Base-by-base conservation (phyloP, 1,140 invertebrate genomes). In the Pomacea maculata region DNA sequence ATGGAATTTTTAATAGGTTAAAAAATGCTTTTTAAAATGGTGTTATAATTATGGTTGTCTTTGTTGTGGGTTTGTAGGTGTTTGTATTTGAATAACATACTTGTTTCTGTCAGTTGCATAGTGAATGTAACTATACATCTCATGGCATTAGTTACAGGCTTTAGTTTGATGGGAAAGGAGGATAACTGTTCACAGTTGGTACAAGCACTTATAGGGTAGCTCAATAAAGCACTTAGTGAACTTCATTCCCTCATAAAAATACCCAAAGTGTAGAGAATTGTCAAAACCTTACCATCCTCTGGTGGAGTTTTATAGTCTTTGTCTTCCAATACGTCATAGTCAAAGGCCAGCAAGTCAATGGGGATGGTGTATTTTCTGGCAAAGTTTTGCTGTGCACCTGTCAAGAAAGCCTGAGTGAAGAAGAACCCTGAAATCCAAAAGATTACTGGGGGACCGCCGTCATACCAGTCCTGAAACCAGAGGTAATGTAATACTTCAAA, bases 311-410 rank as follows among this genome's bases (percentile, higher is more conserved):
- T 85, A 79, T 90, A 90, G 4, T 91, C 89, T 80, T 90, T 89
- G 67, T 92, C 91, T 29, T 91, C 90, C 68, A 92, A 76, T 10
- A 92, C 87, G 63, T 91, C 89, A 82, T 90, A 92, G 79, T 92
- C 90, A 85, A 92, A 92, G 19, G 84, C 83, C 6, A 92, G 84
- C 77, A 92, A 83, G 83, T 92, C 92, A 81, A 92, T 92, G n/a
- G 92, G 91, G 67, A 92, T 91, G n/a, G 90, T 90, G 84, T 91
- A 92, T 83, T 92, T 92, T 80, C 92, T 87, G 78, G 92, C 91
- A 86, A 85, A 92, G 84, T 92, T 92, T 88, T 92, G 92, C 81
- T 91, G 91, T 12, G 90, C 91, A 57, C 91, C 91, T 11, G 92
- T 92, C 83, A 92, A 86, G 86, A 92, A 92, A 67, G 91, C 91